phyloP scores from a whole-genome alignment of 2,797 vertebrate genomes.

The Ispidina lecontei region DNA sequence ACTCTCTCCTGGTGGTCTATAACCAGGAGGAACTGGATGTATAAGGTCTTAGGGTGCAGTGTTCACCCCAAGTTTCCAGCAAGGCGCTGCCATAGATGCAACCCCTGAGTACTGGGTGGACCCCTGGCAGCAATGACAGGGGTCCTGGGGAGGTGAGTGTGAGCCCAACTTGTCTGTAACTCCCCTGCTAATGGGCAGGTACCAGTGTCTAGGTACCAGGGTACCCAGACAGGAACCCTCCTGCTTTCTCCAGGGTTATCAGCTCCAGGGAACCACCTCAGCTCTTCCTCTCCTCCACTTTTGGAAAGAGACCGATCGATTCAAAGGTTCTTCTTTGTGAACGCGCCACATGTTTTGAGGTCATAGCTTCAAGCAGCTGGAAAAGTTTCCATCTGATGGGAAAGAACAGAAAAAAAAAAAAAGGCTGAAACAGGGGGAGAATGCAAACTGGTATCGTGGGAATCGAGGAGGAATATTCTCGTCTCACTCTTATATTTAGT shows the following conservation, averaged over 20 bases:
- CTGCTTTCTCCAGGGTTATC: not conserved
- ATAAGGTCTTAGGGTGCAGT: fast-evolving
- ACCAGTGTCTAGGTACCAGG: not conserved
- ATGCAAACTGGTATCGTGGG: constrained; percentile 64
- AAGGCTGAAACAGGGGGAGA: constrained; percentile 1
- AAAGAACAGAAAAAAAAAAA: constrained; percentile 23
- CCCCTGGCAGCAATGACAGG: fast-evolving
- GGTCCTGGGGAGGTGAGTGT: fast-evolving
- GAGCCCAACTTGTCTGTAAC: not conserved
- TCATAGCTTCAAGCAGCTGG: constrained; percentile 50
- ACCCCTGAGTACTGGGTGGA: fast-evolving
- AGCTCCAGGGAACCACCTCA: not conserved
- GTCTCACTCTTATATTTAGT: constrained; percentile 69
- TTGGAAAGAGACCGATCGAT: not conserved
- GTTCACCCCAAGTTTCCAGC: not conserved
- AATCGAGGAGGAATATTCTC: constrained; percentile 55
- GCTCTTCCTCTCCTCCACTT: not conserved
- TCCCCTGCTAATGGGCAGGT: not conserved
- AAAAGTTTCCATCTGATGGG: constrained; percentile 72
- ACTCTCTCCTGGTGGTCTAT: not conserved
- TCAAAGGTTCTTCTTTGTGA: not conserved
- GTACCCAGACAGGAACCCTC: not conserved
- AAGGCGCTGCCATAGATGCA: not conserved
- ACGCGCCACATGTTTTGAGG: constrained; percentile 23
- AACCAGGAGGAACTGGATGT: not conserved